Evolutionary conservation across 2,888 invertebrate genomes (phyloP).

Genomic region (Cosmopolites sordidus): DNA sequence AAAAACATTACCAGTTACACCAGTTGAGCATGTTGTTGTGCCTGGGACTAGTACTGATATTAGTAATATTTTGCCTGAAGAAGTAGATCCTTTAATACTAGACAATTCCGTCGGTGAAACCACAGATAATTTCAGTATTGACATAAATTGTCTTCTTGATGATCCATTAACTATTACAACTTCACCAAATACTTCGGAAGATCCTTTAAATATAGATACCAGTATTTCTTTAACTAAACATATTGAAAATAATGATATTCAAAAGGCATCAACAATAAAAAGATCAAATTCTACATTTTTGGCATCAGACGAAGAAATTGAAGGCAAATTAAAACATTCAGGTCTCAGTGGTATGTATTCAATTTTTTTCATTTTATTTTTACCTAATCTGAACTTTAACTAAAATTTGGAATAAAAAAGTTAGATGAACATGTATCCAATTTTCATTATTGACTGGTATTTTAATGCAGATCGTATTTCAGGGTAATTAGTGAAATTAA

Average conservation of each 20-base stretch:
- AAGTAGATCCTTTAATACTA: conserved; percentile 29
- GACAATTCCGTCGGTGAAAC: conserved; percentile 10
- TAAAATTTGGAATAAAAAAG: too few relatives aligned
- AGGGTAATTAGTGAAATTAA: too few relatives aligned
- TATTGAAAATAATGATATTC: too few relatives aligned
- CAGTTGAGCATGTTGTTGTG: conserved; percentile 29
- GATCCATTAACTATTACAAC: conserved; percentile 9
- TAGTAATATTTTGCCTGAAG: conserved; percentile 2
- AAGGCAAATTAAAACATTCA: not conserved
- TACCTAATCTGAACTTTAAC: not conserved
- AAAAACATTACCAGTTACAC: conserved; percentile 8
- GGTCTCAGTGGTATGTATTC: conserved; percentile 19
- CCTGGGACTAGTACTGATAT: not conserved
- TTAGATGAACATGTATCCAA: too few relatives aligned
- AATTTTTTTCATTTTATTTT: not conserved
- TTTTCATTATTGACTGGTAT: too few relatives aligned
- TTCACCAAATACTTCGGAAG: conserved; percentile 2
- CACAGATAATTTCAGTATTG: conserved; percentile 15
- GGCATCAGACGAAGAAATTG: conserved; percentile 15
- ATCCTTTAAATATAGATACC: conserved; percentile 11
- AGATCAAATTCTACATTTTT: conserved; percentile 19
- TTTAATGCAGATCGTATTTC: too few relatives aligned
- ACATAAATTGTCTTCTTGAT: conserved; percentile 9
- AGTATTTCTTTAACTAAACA: not conserved
- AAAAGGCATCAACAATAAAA: not conserved